These are phyloP conservation scores for Mus musculus DNA, from an alignment of 2,113 vertebrate species.

Conservation along the genomic window DNA sequence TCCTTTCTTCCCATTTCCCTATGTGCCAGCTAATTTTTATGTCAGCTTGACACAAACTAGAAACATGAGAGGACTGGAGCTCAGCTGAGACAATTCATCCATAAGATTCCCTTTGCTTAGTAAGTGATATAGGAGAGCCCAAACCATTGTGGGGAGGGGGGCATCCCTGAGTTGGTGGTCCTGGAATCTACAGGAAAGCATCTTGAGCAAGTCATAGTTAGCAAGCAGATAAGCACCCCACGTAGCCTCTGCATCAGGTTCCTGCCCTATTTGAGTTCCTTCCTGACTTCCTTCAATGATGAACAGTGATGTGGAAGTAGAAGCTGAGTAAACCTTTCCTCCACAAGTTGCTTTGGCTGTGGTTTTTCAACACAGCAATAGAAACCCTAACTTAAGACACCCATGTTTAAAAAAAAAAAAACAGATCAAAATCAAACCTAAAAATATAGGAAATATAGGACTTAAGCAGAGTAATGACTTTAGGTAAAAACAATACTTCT, in stretches of 20 bases:
- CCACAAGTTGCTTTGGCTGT: neutral
- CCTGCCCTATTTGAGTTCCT: neutral
- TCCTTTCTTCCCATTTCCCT: neutral
- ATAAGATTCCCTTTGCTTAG: neutral
- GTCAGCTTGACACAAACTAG: neutral
- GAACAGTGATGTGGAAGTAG: neutral
- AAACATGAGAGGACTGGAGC: neutral
- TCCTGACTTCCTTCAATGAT: neutral
- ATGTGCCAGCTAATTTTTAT: neutral
- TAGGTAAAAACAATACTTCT: slow-evolving; percentile 38
- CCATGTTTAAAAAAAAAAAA: neutral
- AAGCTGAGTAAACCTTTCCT: neutral
- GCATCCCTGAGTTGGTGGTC: neutral
- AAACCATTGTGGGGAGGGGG: neutral
- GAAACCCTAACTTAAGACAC: neutral
- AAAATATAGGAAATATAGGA: slow-evolving; percentile 3
- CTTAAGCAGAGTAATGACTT: neutral
- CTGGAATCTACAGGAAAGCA: neutral
- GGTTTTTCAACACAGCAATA: neutral
- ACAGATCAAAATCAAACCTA: slow-evolving; percentile 25
- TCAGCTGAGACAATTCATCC: neutral
- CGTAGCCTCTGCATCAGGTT: neutral
- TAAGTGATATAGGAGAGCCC: neutral
- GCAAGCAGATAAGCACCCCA: neutral
- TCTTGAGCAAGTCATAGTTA: neutral